A percentile compares a stretch with the other conserved stretches of the same genome.
These are phyloP conservation scores for Apodemus sylvaticus DNA, from an alignment of 2,113 vertebrate genomes.

Conservation along the genomic window DNA sequence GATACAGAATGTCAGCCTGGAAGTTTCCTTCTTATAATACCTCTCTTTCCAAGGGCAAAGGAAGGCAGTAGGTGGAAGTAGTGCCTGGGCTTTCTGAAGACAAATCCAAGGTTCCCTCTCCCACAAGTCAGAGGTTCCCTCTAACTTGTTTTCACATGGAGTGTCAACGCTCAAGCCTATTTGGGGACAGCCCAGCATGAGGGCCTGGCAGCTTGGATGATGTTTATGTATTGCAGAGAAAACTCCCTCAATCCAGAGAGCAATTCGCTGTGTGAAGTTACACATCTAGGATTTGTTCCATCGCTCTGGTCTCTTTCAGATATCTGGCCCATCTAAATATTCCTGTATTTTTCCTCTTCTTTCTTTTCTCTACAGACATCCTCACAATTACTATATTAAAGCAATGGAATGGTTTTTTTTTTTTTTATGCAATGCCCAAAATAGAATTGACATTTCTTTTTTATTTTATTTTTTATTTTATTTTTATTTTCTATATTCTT, in stretches of 20 bases:
- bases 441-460: not conserved
- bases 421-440: not conserved
- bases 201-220: not conserved
- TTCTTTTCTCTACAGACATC: not conserved
- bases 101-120: not conserved
- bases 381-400: not conserved
- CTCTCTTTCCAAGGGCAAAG: not conserved
- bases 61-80: not conserved
- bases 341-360: not conserved
- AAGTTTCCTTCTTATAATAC: not conserved
- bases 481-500: too few relatives aligned
- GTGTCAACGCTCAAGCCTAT: not conserved
- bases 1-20: not conserved
- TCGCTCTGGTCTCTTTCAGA: not conserved
- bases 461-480: too few relatives aligned
- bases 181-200: not conserved
- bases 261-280: not conserved
- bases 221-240: not conserved
- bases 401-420: not conserved
- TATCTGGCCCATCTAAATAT: not conserved
- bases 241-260: not conserved
- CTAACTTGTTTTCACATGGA: fast-evolving
- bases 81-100: not conserved
- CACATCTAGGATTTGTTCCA: not conserved
- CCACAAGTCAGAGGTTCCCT: not conserved